Evolutionary conservation across 2,113 vertebrate species (phyloP).

Genomic region (Todiramphus chloris): DNA sequence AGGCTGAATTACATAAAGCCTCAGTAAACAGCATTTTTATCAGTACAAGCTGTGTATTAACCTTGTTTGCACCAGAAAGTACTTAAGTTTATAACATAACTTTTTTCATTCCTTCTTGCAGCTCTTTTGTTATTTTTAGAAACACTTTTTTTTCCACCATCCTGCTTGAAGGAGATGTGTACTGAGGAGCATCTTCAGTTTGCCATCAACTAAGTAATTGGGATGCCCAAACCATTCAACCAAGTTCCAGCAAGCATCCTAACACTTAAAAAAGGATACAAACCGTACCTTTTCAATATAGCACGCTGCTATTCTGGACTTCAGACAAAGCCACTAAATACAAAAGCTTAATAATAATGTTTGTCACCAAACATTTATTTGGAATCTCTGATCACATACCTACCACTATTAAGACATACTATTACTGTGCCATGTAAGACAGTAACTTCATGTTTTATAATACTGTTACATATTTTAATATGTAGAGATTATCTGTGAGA

Average conservation of each 20-base stretch:
- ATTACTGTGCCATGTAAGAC: not conserved
- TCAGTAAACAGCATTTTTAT: not conserved
- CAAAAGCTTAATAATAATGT: not conserved
- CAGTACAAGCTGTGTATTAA: not conserved
- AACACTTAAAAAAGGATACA: not conserved
- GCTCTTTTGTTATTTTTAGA: not conserved
- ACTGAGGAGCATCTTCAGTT: not conserved
- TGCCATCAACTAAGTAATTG: not conserved
- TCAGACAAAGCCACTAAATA: not conserved
- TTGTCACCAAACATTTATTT: not conserved
- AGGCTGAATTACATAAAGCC: fast-evolving
- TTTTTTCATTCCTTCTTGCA: not conserved
- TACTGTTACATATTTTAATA: not conserved
- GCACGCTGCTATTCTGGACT: not conserved
- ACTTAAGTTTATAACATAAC: not conserved
- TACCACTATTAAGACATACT: not conserved
- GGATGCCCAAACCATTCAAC: not conserved
- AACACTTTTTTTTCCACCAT: not conserved
- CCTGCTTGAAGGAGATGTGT: not conserved
- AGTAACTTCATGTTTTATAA: not conserved
- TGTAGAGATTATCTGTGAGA: not conserved
- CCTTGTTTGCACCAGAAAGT: not conserved
- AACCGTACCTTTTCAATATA: not conserved
- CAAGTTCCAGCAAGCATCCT: not conserved
- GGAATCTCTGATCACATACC: not conserved